Base-by-base conservation (phyloP, 2,888 invertebrate species). In the Agrochola circellaris region DNA sequence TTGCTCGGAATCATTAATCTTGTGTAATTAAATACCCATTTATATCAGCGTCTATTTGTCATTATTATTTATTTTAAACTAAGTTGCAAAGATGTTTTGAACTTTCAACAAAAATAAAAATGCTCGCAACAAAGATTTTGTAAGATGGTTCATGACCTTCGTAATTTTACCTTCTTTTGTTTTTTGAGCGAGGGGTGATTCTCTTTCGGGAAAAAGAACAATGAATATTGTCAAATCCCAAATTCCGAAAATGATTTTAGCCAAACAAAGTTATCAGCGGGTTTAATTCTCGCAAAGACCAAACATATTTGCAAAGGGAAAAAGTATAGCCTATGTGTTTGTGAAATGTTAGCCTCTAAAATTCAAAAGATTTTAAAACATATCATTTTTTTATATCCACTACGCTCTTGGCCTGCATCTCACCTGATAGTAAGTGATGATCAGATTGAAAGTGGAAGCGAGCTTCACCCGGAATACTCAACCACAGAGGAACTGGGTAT, bases 1-100 rank as follows among this genome's bases (percentile, higher is more conserved):
- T 82, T 71, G 67, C 67, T 62, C 7, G 15, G 23, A 58, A 77
- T 69, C 78, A 83, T 83, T 74, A 82, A 85, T 85, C 73, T 74
- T 71, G 20, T 51, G 67, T 54, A 78, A 83, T 82, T 82, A 82
- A 61, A 58, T 42, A 65, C 17, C 38, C 54, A 54, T 83, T 85
- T 54, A 67, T 58, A 68, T 68, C 30, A 69, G 38, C 61, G 42
- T 20, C 68, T 72, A 72, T 82, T 82, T 72, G 45, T 85, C 26
- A 71, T 71, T 85, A 60, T 70, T 54, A 34, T 72, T 76, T 71
- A 45, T 58, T 71, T 62, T 23, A 13, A 62, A 30, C 48, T 73
- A 45, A 20, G 15, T 73, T 65, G 15, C n/a, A 30, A 81, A 67
- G 26, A 54, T 9, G 15, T 23, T 64, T 42, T 2, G 3, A 9